Evolutionary conservation across 2,888 invertebrate genomes (phyloP).

Genomic region (Galeruca laticollis): DNA sequence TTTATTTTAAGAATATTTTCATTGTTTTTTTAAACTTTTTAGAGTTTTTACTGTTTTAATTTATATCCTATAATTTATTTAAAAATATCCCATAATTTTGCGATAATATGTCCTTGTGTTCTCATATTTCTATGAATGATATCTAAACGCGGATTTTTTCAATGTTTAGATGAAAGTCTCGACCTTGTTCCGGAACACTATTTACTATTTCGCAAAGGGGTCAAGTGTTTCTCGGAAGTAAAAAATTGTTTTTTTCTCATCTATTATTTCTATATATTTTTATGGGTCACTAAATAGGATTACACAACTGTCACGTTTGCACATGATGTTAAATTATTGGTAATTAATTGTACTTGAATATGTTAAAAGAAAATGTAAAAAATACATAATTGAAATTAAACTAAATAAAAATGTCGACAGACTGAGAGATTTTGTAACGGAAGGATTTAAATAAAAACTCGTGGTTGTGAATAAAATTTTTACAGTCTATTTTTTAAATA

Average conservation of each 20-base stretch:
- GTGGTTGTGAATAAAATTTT: too few relatives aligned
- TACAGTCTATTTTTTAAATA: too few relatives aligned
- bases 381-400: too few relatives aligned
- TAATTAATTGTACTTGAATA: background rate
- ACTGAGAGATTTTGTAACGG: too few relatives aligned
- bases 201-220: slow-evolving; percentile 3
- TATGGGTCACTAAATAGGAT: background rate
- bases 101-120: background rate
- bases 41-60: too few relatives aligned
- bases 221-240: background rate
- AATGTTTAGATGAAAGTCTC: background rate
- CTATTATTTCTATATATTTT: background rate
- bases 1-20: too few relatives aligned
- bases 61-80: too few relatives aligned
- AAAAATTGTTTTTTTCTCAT: background rate
- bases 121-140: background rate
- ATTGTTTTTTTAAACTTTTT: too few relatives aligned
- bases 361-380: too few relatives aligned
- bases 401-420: too few relatives aligned
- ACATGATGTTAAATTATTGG: background rate
- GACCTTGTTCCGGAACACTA: background rate
- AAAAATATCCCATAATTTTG: too few relatives aligned
- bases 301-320: background rate
- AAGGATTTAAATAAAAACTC: too few relatives aligned
- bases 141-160: background rate